Evolutionary conservation across 2,888 invertebrate species (phyloP).

Genomic region (Chironomus tentans): DNA sequence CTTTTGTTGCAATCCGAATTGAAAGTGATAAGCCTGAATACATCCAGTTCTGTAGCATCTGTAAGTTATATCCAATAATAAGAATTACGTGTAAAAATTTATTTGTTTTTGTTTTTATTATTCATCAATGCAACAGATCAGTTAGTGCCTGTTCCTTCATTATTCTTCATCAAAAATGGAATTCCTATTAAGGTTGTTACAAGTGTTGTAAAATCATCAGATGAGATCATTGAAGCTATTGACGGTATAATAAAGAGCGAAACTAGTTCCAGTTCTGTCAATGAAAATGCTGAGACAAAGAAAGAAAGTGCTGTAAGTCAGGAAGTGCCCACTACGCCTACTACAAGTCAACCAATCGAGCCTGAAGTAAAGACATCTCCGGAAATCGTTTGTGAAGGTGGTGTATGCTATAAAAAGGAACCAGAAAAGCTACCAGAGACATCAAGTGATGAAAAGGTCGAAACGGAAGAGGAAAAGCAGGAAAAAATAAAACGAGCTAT

Average conservation of each 20-base stretch:
- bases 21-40: constrained; percentile 65
- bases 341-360: too few species aligned
- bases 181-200: constrained; percentile 70
- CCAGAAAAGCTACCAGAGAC: background rate
- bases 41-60: constrained; percentile 71
- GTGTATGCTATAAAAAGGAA: constrained; percentile 45
- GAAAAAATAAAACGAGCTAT: constrained; percentile 57
- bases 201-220: constrained; percentile 48
- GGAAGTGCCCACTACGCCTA: background rate
- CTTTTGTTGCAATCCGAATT: constrained; percentile 70
- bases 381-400: constrained; percentile 47
- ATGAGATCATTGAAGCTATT: constrained; percentile 55
- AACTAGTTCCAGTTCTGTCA: too few species aligned
- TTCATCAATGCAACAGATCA: constrained; percentile 47
- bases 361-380: background rate
- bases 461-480: constrained; percentile 33
- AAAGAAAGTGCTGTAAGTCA: background rate
- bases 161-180: constrained; percentile 82
- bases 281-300: background rate
- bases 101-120: background rate
- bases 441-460: constrained; percentile 39
- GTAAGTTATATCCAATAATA: constrained; percentile 51
- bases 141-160: constrained; percentile 66
- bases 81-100: background rate
- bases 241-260: constrained; percentile 36